Evolutionary conservation across 2,888 invertebrate genomes (phyloP), one percentile per base, ranked within the genome.

Genomic region (Amphipoea oculea): DNA sequence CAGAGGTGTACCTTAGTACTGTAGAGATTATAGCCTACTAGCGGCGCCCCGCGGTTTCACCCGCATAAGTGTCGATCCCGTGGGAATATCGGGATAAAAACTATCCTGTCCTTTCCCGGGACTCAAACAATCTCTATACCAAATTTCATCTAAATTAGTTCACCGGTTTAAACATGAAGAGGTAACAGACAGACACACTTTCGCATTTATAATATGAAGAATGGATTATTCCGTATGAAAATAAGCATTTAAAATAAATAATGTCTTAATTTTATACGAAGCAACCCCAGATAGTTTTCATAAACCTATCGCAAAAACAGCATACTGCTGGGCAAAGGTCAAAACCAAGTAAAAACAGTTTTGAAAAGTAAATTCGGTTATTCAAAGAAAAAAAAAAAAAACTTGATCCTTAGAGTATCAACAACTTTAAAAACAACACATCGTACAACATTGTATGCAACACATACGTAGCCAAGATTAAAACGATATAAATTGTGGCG

Each of bases 401-500:
- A 29, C 29, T 20, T 48, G 9, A 9, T 7, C 17, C 5, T 20
- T 36, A 42, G 11, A 11, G 17, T 42, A n/a, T 67, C 23, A 42
- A 29, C 60, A 48, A 7, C 60, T 23, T 40, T 11, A 20, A 72
- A 68, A 57, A 42, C 48, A 71, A 62, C 60, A 71, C 66, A 45
- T 70, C 48, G 36, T 70, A 65, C 42, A 76, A 80, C 57, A 71
- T 80, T 70, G 62, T 74, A 81, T 51, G 51, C 40, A 73, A 73
- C 71, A 73, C 78, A 83, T 76, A 83, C 57, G 66, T 76, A 83
- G 66, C 65, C 78, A 88, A 89, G 90, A 92, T 92, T 91, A 89
- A 90, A 90, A 87, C 88, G 90, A 92, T 92, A 92, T 92, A 90
- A 91, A 90, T 92, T 89, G 90, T 89, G 85, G 85, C 84, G 89